phyloP scores from a whole-genome alignment of 2,797 vertebrate species.

The Hypotaenidia okinawae region DNA sequence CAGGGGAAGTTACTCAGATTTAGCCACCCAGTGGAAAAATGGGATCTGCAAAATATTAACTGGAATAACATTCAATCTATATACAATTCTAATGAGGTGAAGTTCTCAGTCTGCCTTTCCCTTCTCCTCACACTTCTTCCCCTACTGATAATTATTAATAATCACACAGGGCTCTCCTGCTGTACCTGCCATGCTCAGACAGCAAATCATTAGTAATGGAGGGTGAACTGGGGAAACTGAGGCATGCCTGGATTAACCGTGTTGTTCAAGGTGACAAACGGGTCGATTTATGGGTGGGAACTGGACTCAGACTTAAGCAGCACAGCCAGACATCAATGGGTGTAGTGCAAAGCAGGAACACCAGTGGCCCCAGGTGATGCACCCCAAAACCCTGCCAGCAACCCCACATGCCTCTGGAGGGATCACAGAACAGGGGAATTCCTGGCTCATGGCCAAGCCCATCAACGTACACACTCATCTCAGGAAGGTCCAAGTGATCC shows the following conservation, averaged over 20 bases:
- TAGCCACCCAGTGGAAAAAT: not conserved
- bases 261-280: constrained; percentile 42
- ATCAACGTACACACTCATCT: not conserved
- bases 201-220: constrained; percentile 55
- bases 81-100: constrained; percentile 5
- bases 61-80: not conserved
- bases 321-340: not conserved
- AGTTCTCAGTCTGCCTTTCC: not conserved
- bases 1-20: not conserved
- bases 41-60: not conserved
- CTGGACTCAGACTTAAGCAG: not conserved
- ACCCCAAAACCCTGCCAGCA: not conserved
- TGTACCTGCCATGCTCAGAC: not conserved
- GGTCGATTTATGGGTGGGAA: constrained; percentile 21
- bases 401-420: not conserved
- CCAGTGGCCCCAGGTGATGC: not conserved
- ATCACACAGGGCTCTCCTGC: not conserved
- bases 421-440: accelerated
- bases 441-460: not conserved
- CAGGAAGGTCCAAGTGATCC: not conserved
- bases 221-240: constrained; percentile 54
- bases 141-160: constrained; percentile 24
- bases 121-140: not conserved
- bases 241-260: constrained; percentile 40
- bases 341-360: not conserved